These are phyloP conservation scores for Harmothoe impar DNA, from an alignment of 2,888 invertebrate genomes.

Conservation along the genomic window DNA sequence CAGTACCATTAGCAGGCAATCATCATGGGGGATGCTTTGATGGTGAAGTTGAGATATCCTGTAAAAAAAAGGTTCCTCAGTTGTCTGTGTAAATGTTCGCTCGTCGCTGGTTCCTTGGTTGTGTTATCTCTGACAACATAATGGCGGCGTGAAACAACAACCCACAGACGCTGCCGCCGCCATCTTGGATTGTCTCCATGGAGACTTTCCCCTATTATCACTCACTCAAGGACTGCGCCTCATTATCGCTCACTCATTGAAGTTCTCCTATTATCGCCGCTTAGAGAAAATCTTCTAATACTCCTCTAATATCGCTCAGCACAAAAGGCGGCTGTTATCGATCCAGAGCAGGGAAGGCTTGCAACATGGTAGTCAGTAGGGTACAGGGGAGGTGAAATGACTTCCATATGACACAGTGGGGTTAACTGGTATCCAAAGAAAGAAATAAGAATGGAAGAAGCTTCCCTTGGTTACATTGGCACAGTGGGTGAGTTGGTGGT, in stretches of 20 bases:
- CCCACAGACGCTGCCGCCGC: neutral
- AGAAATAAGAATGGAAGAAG: neutral
- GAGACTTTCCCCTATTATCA: conserved; percentile 19
- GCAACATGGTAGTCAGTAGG: neutral
- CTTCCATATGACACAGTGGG: neutral
- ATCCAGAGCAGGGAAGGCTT: neutral
- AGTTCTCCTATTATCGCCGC: neutral
- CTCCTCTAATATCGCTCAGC: neutral
- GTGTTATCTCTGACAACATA: conserved; percentile 39
- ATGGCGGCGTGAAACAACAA: conserved; percentile 15
- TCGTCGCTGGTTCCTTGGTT: neutral
- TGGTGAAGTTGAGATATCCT: conserved; percentile 28
- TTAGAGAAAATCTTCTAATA: neutral
- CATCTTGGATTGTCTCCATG: neutral
- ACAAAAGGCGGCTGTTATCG: neutral
- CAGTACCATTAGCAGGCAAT: conserved; percentile 1
- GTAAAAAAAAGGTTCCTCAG: neutral
- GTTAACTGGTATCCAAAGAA: neutral
- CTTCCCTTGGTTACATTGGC: neutral
- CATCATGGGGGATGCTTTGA: neutral
- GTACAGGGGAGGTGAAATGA: neutral
- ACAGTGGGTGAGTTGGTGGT: neutral
- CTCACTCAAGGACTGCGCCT: neutral
- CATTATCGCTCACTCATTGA: conserved; percentile 14
- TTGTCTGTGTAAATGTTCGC: conserved; percentile 31